Evolutionary conservation across 53 echinoderm and acorn worm genomes (phyloP).

Genomic region (Holothuria scabra): DNA sequence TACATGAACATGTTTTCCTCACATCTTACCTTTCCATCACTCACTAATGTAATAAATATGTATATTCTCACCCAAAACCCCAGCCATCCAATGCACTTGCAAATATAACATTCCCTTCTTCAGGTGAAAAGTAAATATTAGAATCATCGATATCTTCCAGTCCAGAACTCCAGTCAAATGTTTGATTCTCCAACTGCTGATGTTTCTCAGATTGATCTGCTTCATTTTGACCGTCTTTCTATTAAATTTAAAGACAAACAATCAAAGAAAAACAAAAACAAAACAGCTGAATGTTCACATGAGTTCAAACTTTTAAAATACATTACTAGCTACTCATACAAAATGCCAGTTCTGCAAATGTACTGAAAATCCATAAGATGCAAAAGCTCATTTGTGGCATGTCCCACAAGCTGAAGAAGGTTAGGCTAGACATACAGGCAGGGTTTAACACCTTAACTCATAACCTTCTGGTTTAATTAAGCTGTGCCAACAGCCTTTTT

Average conservation of each 20-base stretch:
- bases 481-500: no score
- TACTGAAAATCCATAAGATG: no score
- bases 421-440: no score
- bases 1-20: neutral
- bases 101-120: constrained; percentile 96
- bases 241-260: neutral
- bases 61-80: constrained; percentile 85
- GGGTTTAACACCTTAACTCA: no score
- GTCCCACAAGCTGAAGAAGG: no score
- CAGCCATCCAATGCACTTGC: constrained; percentile 97
- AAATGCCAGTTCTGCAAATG: no score
- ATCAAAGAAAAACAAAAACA: no score
- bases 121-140: constrained; percentile 94
- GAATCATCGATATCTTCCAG: constrained; percentile 94
- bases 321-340: neutral
- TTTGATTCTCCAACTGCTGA: constrained; percentile 39
- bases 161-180: constrained; percentile 93
- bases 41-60: no score
- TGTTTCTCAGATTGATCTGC: neutral
- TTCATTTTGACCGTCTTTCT: neutral
- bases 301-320: neutral
- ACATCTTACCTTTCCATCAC: neutral
- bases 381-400: no score
- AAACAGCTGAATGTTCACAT: neutral
- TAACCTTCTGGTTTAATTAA: no score